Conservation (phyloP, 2,888 invertebrate genomes). For the Hypercompe scribonia region DNA sequence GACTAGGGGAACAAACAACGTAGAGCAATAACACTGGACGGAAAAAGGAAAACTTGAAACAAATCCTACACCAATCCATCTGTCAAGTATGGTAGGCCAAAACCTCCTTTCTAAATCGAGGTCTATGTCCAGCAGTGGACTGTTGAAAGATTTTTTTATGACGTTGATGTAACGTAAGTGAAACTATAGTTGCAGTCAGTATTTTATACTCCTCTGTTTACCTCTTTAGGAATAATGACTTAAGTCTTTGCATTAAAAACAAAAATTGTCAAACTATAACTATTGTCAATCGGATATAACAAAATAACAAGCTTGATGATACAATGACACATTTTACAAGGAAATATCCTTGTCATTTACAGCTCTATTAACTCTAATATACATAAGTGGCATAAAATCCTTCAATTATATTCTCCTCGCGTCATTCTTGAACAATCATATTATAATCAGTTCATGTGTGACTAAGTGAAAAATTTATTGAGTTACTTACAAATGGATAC, state of each 20-base stretch:
- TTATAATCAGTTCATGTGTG: conserved; percentile 39
- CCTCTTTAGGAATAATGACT: no score
- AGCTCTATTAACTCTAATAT: conserved; percentile 38
- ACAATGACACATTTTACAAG: conserved; percentile 1
- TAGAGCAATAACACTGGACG: no score
- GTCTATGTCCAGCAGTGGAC: no score
- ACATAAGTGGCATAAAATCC: conserved; percentile 48
- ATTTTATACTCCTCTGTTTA: not conserved
- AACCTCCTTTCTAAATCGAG: no score
- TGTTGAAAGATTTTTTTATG: no score
- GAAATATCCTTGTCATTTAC: conserved; percentile 16
- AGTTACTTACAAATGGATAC: conserved; percentile 75
- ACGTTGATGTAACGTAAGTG: not conserved
- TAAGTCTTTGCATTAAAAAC: no score
- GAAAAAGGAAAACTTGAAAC: no score
- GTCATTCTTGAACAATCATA: conserved; percentile 29
- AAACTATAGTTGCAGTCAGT: no score
- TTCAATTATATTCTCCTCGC: conserved; percentile 44
- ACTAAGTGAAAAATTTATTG: conserved; percentile 17
- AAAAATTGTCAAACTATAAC: not conserved
- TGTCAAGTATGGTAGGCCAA: no score
- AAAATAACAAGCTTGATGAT: not conserved
- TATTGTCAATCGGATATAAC: not conserved
- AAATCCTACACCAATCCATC: no score
- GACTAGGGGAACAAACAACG: no score